Evolutionary conservation across 2,888 invertebrate species (phyloP), one percentile per base, ranked within the genome.

Genomic region (Cheilosia vernalis): DNA sequence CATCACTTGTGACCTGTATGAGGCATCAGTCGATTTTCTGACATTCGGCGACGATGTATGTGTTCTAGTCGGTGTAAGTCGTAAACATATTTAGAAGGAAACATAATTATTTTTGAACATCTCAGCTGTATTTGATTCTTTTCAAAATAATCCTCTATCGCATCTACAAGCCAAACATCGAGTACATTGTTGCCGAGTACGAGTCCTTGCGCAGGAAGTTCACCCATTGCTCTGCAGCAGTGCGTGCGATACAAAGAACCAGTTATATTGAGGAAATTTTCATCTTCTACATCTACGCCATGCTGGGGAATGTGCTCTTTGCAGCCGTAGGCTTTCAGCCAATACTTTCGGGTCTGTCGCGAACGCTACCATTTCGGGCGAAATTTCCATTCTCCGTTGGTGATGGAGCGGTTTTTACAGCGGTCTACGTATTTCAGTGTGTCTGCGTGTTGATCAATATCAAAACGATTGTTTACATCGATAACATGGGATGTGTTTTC

Each of bases 371-470:
- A 0, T 90, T 87, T 67, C 88, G 89, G 6, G 87, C 85, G 0
- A 58, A 88, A 15, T 88, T 87, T 61, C 91, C 91, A 0, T 89
- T 90, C 55, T 87, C 86, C 0, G 86, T 88, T 63, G 87, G 89
- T 1, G 56, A 85, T 0, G 44, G 67, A 0, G 33, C 66, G 0
- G 33, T 49, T 2, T 88, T 88, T 47, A 27, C 44, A 0, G 17
- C 72, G 1, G 58, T 88, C 47, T 91, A 89, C 44, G 6, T 87
- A 0, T 89, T 89, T 87, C 89, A 89, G 30, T 80, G 67, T n/a
- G 2, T 87, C 17, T 87, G 88, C 1, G 86, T 88, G 3, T 60
- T 88, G 1, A 87, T 87, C 58, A 87, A 88, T 40, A 67, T 91
- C 3, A n/a, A 82, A 37, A n/a, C 82, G 3, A 89, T 91, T 27